These are phyloP conservation scores for Drosophila carrolli DNA, from an alignment of 1,140 invertebrate species.

Conservation along the genomic window DNA sequence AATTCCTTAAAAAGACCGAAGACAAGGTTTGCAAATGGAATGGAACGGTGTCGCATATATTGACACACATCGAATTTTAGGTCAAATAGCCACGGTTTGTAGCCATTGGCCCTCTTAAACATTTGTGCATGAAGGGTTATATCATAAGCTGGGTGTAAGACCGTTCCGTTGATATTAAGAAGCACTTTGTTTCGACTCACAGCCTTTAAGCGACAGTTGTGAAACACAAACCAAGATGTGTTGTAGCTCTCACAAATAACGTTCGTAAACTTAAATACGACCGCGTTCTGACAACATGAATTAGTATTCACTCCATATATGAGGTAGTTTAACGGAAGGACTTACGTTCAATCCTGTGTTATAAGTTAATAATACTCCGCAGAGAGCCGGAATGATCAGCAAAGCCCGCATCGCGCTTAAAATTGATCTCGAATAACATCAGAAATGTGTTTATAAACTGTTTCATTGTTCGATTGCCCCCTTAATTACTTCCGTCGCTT, in stretches of 20 bases:
- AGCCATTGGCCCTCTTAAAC: conserved; percentile 21
- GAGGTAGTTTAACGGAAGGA: too few species aligned
- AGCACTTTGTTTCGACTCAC: background rate
- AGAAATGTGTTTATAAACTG: too few species aligned
- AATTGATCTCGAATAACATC: too few species aligned
- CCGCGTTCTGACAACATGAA: conserved; percentile 7
- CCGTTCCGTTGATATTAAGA: conserved; percentile 17
- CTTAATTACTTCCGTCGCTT: too few species aligned
- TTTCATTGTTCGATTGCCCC: too few species aligned
- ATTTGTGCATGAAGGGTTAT: conserved; percentile 3
- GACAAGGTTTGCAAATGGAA: conserved; percentile 1
- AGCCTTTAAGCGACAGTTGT: conserved; percentile 26
- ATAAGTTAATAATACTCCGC: too few species aligned
- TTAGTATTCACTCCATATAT: too few species aligned
- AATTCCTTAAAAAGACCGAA: conserved; percentile 8
- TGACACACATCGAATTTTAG: conserved; percentile 13
- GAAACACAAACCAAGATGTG: conserved; percentile 15
- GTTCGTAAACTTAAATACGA: conserved; percentile 25
- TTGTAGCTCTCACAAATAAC: conserved; percentile 14
- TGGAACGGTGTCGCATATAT: background rate
- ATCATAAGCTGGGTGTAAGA: conserved; percentile 7
- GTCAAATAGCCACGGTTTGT: conserved; percentile 28
- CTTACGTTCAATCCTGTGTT: too few species aligned
- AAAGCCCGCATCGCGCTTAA: too few species aligned
- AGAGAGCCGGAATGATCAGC: too few species aligned